A percentile compares a stretch with the other conserved stretches of the same genome.
phyloP scores from a whole-genome alignment of 2,888 invertebrate genomes.

The Nebria brevicollis region DNA sequence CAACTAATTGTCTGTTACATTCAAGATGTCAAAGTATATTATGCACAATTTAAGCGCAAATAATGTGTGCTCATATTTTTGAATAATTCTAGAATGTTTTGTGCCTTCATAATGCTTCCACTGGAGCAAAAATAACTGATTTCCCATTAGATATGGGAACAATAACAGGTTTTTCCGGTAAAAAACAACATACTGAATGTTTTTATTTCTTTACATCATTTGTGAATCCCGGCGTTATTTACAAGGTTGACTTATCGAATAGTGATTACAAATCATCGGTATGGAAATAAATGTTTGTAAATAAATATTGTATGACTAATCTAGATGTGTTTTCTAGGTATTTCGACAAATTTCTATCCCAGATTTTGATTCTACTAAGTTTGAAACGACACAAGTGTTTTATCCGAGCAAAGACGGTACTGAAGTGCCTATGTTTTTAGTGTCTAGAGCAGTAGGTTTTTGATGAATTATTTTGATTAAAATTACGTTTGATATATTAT shows the following conservation, averaged over 20 bases:
- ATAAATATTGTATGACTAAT: constrained; percentile 30
- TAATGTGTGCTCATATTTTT: background rate
- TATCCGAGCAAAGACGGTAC: constrained; percentile 93
- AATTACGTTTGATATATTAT: background rate
- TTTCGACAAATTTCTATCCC: constrained; percentile 87
- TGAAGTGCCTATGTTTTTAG: constrained; percentile 95
- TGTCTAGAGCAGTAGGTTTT: constrained; percentile 75
- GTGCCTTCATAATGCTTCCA: constrained; percentile 78
- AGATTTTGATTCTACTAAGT: constrained; percentile 81
- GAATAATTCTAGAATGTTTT: constrained; percentile 75
- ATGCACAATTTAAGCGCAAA: background rate
- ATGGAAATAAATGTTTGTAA: constrained; percentile 27
- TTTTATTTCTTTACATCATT: constrained; percentile 96
- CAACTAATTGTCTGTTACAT: constrained; percentile 90
- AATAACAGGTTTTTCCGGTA: constrained; percentile 84
- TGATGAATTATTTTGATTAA: background rate
- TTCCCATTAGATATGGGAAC: constrained; percentile 90
- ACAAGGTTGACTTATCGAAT: constrained; percentile 78
- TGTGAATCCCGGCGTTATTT: constrained; percentile 88
- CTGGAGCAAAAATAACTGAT: constrained; percentile 76
- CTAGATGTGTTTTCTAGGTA: constrained; percentile 66
- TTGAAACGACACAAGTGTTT: constrained; percentile 89
- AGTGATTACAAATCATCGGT: constrained; percentile 26
- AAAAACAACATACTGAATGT: constrained; percentile 85
- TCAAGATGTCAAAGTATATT: constrained; percentile 89